Percentiles rank a stretch among this genome's conserved stretches.
Evolutionary conservation across 2,888 invertebrate species (phyloP).

Genomic region (Drosophila peninsularis): DNA sequence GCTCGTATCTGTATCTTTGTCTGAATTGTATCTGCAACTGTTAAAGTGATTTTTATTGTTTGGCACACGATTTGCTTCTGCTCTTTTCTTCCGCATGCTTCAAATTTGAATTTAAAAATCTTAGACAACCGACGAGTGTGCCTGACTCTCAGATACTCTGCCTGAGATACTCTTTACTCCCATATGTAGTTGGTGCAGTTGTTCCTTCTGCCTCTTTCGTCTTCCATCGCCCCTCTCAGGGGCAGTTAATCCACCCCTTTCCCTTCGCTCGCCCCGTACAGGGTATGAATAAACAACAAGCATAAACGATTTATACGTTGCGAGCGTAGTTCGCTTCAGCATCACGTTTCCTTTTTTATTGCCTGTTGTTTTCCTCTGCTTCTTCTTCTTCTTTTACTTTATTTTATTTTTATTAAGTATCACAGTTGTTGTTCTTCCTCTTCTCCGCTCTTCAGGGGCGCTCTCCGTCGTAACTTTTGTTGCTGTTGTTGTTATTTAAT

Average conservation of each 20-base stretch:
- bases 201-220: background rate
- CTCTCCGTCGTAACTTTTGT: slow-evolving; percentile 47
- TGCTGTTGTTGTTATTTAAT: slow-evolving; percentile 75
- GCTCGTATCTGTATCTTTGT: slow-evolving; percentile 20
- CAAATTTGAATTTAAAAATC: slow-evolving; percentile 64
- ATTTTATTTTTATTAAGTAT: slow-evolving; percentile 44
- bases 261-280: background rate
- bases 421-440: slow-evolving; percentile 34
- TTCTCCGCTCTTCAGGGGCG: slow-evolving; percentile 45
- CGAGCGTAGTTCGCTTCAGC: slow-evolving; percentile 67
- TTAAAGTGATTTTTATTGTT: slow-evolving; percentile 72
- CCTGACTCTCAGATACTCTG: background rate
- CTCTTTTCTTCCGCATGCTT: slow-evolving; percentile 54
- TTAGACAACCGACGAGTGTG: slow-evolving; percentile 19
- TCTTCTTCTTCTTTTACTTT: slow-evolving; percentile 14
- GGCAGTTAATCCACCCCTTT: background rate
- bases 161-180: background rate
- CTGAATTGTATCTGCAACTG: slow-evolving; percentile 20
- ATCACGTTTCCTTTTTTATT: slow-evolving; percentile 78
- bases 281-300: slow-evolving; percentile 38
- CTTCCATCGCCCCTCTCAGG: too few relatives aligned
- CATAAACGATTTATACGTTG: slow-evolving; percentile 67
- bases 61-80: slow-evolving; percentile 46
- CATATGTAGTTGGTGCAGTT: background rate
- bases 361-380: slow-evolving; percentile 38